These are phyloP conservation scores for Exephanes ischioxanthus DNA, from an alignment of 2,888 invertebrate genomes.

Conservation along the genomic window DNA sequence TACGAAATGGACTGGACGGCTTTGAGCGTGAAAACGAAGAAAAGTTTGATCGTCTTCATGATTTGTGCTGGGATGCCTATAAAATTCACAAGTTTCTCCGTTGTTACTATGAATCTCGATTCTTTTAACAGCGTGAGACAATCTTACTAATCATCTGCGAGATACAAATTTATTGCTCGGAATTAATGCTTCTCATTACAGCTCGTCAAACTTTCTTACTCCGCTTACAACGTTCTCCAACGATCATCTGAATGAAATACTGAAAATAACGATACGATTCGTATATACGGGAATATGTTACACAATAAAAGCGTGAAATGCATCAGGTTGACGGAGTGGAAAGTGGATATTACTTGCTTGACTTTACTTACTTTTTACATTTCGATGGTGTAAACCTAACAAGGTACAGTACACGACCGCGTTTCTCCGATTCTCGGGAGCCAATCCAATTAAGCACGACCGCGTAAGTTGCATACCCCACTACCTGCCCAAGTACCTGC, in stretches of 20 bases:
- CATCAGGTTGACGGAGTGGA: not conserved
- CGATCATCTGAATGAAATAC: slow-evolving; percentile 18
- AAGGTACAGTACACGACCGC: not conserved
- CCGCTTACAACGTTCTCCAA: slow-evolving; percentile 70
- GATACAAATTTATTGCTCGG: not conserved
- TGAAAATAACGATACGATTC: not conserved
- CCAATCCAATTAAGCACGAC: too few species aligned
- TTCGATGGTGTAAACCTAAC: not conserved
- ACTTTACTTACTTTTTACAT: not conserved
- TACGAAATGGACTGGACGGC: slow-evolving; percentile 74
- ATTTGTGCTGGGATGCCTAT: slow-evolving; percentile 73
- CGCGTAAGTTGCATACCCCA: too few species aligned
- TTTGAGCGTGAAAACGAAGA: slow-evolving; percentile 66
- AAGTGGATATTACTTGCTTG: not conserved
- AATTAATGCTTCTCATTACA: slow-evolving; percentile 36
- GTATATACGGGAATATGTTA: not conserved
- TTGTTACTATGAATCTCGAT: slow-evolving; percentile 74
- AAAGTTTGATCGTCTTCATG: slow-evolving; percentile 61
- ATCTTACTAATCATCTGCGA: not conserved
- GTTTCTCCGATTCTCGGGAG: too few species aligned
- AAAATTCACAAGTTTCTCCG: slow-evolving; percentile 72
- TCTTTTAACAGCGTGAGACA: slow-evolving; percentile 74
- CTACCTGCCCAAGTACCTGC: too few species aligned
- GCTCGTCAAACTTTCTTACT: slow-evolving; percentile 72
- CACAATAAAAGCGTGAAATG: not conserved